Conservation (phyloP, 1,140 invertebrate species). For the Berghia stephanieae region DNA sequence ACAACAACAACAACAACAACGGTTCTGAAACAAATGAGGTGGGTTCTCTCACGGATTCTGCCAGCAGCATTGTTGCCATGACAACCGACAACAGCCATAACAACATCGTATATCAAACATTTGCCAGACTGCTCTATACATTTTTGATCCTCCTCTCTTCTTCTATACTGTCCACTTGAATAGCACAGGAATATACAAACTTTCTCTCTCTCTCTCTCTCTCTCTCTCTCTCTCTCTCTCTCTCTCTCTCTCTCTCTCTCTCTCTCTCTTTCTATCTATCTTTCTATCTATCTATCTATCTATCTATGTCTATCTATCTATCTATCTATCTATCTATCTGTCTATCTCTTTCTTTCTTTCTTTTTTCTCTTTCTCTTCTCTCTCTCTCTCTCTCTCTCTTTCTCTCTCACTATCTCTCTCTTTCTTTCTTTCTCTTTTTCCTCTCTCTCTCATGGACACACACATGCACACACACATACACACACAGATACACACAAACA, state of each 20-base stretch:
- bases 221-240: slow-evolving; percentile 9
- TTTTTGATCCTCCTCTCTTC: not conserved
- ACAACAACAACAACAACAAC: too few relatives aligned
- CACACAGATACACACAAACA: too few relatives aligned
- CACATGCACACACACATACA: too few relatives aligned
- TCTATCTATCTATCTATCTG: too few relatives aligned
- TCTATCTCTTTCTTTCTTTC: not conserved
- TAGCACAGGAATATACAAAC: too few relatives aligned
- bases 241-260: slow-evolving; percentile 19
- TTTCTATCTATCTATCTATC: too few relatives aligned
- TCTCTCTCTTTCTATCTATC: too few relatives aligned
- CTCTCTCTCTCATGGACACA: too few relatives aligned
- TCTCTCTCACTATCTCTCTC: too few relatives aligned
- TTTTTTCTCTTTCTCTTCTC: not conserved
- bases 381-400: not conserved
- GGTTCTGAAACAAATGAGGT: too few relatives aligned
- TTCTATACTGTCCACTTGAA: not conserved
- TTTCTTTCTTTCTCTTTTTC: too few relatives aligned
- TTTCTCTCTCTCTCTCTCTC: not conserved
- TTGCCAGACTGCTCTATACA: not conserved
- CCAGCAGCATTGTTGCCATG: not conserved
- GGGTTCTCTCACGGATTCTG: not conserved
- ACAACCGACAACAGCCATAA: not conserved
- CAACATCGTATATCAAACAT: not conserved
- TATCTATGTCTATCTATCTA: too few relatives aligned